A percentile compares a stretch with the other conserved stretches of the same genome.
Conservation (phyloP, 2,797 vertebrate species). For the Tarsius wallacei region DNA sequence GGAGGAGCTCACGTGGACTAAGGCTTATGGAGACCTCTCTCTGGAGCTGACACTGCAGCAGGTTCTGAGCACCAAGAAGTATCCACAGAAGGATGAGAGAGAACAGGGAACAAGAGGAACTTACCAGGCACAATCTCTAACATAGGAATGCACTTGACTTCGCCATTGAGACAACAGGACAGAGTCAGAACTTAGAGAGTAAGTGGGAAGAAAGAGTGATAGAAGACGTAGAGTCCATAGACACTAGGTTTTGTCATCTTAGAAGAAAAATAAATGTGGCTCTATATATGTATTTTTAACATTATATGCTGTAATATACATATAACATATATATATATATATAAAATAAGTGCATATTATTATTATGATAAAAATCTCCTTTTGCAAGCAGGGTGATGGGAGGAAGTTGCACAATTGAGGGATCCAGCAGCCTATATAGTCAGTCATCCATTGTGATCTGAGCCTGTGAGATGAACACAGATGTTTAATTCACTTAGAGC, state of each 20-base stretch:
- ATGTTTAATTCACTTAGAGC: background rate
- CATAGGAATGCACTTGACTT: background rate
- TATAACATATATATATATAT: too few species aligned
- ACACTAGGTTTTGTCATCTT: background rate
- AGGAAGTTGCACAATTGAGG: background rate
- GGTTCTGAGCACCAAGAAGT: background rate
- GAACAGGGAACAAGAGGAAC: background rate
- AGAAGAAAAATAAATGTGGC: background rate
- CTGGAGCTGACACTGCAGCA: background rate
- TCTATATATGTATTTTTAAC: background rate
- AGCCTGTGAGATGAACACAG: background rate
- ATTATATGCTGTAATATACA: too few species aligned
- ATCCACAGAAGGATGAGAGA: background rate
- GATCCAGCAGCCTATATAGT: background rate
- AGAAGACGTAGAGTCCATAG: background rate
- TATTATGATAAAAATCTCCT: too few species aligned
- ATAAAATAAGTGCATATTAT: too few species aligned
- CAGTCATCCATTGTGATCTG: too few species aligned
- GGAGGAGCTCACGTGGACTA: background rate
- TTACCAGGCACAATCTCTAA: background rate
- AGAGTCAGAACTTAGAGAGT: background rate
- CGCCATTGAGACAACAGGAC: background rate
- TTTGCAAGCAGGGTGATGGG: background rate
- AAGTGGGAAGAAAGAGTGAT: background rate
- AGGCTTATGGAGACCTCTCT: background rate